Percentiles rank a stretch among this genome's conserved stretches.
phyloP scores from a whole-genome alignment of 2,113 vertebrate genomes.

The Phalacrocorax aristotelis region DNA sequence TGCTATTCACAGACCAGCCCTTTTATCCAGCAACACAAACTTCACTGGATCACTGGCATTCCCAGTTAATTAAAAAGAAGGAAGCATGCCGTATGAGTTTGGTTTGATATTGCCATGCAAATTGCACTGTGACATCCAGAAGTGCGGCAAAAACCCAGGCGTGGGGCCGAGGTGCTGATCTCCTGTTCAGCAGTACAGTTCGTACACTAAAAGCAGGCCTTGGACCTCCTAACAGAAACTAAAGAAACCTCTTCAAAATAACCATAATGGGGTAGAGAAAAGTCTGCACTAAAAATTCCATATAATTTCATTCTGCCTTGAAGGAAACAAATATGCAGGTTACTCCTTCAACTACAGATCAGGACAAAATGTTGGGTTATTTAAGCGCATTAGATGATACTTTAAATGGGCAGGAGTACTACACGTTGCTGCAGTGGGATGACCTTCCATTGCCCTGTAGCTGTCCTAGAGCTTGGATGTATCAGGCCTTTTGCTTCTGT shows the following conservation, averaged over 20 bases:
- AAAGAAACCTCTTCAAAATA: neutral
- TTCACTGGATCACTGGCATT: conserved; percentile 68
- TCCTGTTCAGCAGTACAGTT: neutral
- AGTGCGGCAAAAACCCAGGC: conserved; percentile 15
- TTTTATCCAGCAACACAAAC: conserved; percentile 72
- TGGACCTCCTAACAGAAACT: neutral
- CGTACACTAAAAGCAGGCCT: neutral
- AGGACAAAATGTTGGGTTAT: neutral
- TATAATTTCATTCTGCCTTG: neutral
- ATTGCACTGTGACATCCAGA: conserved; percentile 43
- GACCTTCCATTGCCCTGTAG: neutral
- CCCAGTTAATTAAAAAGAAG: conserved; percentile 73
- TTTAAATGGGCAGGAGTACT: neutral
- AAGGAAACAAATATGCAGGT: conserved; percentile 7
- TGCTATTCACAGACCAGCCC: conserved; percentile 66
- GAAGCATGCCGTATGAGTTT: conserved; percentile 58
- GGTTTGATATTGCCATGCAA: conserved; percentile 51
- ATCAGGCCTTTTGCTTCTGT: neutral
- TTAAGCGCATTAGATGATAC: neutral
- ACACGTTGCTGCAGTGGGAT: neutral
- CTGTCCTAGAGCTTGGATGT: neutral
- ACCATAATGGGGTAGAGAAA: neutral
- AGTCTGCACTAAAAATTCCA: neutral
- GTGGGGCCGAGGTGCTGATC: neutral
- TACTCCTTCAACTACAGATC: neutral